Evolutionary conservation across 2,888 invertebrate species (phyloP), one percentile per base, ranked within the genome.

Genomic region (Xestia ashworthii): DNA sequence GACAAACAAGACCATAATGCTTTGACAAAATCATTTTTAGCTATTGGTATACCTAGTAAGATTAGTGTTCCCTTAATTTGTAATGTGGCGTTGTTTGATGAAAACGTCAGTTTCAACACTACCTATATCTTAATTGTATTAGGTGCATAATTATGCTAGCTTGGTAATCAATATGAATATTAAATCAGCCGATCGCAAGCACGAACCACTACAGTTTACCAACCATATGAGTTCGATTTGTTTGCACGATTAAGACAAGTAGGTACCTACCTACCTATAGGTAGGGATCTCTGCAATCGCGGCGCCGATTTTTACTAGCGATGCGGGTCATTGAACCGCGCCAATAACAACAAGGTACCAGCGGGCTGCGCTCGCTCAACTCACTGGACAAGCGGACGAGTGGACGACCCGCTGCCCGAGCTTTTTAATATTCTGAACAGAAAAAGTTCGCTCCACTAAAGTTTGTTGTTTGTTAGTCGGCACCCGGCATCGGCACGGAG

Each of bases 281-380:
- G 32, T 32, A 71, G 55, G 55, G 83, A 44, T 72, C 32, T 55
- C 48, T 22, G 62, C 70, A 53, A 64, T 19, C 67, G 55, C 53
- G 46, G 50, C 60, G 50, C 53, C 16, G 65, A 53, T 71, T 55
- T 50, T 14, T 75, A 55, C 19, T 19, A 53, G 69, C 32, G 69
- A 44, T 53, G 73, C 84, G 44, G 79, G 81, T 80, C 71, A 71
- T 74, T 67, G 85, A 71, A 62, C 84, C 50, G 66, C 41, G 80
- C 70, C 55, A 38, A 67, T 62, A 78, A 48, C 25, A 62, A 50
- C 6, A 32, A 32, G 32, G 32, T 38, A 66, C 25, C 80, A 60
- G 50, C 44, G 32, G 32, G 32, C 60, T 19, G 9, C 60, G 60
- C 60, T 32, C 60, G 32, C 32, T 19, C 3, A 32, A 19, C 60